These are phyloP conservation scores for Paraplagusia blochii DNA, from an alignment of 2,113 vertebrate species.

Conservation along the genomic window DNA sequence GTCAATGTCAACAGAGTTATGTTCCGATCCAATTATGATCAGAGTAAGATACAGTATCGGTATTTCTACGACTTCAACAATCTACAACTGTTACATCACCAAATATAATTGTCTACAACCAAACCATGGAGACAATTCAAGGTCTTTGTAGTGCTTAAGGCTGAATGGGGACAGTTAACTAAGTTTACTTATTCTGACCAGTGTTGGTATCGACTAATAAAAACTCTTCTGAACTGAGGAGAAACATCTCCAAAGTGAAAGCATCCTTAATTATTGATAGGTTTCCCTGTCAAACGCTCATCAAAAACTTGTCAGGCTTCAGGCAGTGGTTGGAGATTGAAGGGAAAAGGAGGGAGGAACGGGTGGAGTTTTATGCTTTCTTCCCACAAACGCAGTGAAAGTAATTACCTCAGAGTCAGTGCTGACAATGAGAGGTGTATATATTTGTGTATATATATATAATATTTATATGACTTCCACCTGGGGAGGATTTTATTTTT, in stretches of 20 bases:
- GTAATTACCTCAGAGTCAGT: slow-evolving; percentile 37
- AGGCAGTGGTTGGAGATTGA: slow-evolving; percentile 28
- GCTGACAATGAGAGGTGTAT: too few species aligned
- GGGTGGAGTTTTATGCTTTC: slow-evolving; percentile 22
- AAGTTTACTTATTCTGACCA: slow-evolving; percentile 20
- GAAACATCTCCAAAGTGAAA: slow-evolving; percentile 41
- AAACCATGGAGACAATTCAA: slow-evolving; percentile 2
- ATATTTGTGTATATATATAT: too few species aligned
- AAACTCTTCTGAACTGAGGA: slow-evolving; percentile 20
- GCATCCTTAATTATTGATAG: slow-evolving; percentile 59
- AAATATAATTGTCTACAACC: too few species aligned
- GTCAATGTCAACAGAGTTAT: too few species aligned
- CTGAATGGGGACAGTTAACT: slow-evolving; percentile 36
- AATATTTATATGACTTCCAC: too few species aligned
- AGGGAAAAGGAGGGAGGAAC: not conserved
- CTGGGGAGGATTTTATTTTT: slow-evolving; percentile 11
- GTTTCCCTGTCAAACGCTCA: slow-evolving; percentile 32
- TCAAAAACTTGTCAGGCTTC: slow-evolving; percentile 45
- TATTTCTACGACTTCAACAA: too few species aligned
- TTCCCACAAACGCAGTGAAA: slow-evolving; percentile 46
- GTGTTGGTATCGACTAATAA: not conserved
- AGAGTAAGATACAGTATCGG: too few species aligned
- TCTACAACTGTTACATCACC: too few species aligned
- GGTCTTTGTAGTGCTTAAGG: not conserved
- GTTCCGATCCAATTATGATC: too few species aligned